Evolutionary conservation across 2,113 vertebrate genomes (phyloP), one percentile per base, ranked within the genome.

Genomic region (Taxidea taxus): DNA sequence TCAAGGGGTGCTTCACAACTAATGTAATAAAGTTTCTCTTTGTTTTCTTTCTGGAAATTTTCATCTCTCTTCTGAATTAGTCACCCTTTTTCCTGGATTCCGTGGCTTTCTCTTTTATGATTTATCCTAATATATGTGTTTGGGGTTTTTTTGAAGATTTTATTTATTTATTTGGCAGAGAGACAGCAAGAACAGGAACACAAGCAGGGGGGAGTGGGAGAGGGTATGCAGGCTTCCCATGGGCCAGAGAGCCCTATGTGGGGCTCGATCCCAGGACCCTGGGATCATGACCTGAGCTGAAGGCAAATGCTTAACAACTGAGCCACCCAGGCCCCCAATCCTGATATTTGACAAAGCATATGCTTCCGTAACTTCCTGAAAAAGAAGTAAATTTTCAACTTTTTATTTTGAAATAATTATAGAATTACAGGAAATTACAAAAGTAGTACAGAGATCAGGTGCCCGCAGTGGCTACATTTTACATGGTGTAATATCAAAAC

Each of bases 371-470:
- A 27, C 44, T 85, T 94, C 29, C 44, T 86, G 56, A 47, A 56
- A 87, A 54, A 54, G 68, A 68, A 90, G 18, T 85, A 93, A 49
- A 58, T 58, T 83, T 93, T 95, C 18, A 80, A 54, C 23, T 64
- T 94, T 74, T 91, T 87, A 66, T 82, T 91, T 96, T 93, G 49
- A 75, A 87, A 91, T 78, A 82, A 64, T 87, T 74, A 44, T 10
- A 96, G 29, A 78, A 81, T 92, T 54, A 44, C 9, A 96, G n/a
- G 70, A 87, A 58, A 34, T 87, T 87, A 25, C 15, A 74, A 62
- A 90, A 75, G 15, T 91, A 91, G 44, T 81, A 13, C 34, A 66
- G 42, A 54, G 31, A 80, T 27, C 62, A 47, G 4, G 86, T 87
- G 47, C 14, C 42, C 16, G 8, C 16, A 72, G 1, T 90, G 54